These are phyloP conservation scores for Cantharis flavilabris DNA, from an alignment of 2,888 invertebrate species.

Conservation along the genomic window DNA sequence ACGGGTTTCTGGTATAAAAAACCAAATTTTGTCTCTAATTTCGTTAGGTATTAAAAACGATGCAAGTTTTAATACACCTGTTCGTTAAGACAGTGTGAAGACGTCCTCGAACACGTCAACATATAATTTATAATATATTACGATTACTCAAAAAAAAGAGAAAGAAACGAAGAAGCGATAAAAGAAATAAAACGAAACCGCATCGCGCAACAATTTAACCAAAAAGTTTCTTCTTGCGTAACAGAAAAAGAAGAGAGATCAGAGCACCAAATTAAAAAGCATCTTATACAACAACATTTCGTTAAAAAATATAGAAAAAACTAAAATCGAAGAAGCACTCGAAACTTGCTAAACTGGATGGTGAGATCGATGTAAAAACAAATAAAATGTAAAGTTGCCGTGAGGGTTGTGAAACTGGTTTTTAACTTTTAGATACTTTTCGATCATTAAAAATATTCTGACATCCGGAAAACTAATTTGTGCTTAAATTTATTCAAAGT, in stretches of 20 bases:
- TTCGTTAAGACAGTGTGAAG: neutral
- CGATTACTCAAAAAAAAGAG: neutral
- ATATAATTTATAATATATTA: neutral
- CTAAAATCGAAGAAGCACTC: neutral
- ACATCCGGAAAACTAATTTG: slow-evolving; percentile 30
- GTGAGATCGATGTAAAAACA: slow-evolving; percentile 16
- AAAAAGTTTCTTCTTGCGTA: neutral
- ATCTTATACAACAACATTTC: neutral
- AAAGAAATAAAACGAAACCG: neutral
- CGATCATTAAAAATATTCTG: slow-evolving; percentile 32
- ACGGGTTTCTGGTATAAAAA: neutral
- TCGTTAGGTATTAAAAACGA: neutral
- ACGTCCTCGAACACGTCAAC: neutral
- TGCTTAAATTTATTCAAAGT: neutral
- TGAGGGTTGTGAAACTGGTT: slow-evolving; percentile 35
- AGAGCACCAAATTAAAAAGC: neutral
- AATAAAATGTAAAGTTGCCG: slow-evolving; percentile 25
- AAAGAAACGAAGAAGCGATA: neutral
- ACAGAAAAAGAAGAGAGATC: neutral
- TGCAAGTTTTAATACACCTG: neutral
- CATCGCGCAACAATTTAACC: neutral
- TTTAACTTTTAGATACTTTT: slow-evolving; percentile 31
- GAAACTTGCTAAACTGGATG: slow-evolving; percentile 30
- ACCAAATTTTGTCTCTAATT: neutral
- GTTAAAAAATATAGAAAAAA: neutral